These are phyloP conservation scores for Amorpha juglandis DNA, from an alignment of 2,888 invertebrate species.

Conservation along the genomic window DNA sequence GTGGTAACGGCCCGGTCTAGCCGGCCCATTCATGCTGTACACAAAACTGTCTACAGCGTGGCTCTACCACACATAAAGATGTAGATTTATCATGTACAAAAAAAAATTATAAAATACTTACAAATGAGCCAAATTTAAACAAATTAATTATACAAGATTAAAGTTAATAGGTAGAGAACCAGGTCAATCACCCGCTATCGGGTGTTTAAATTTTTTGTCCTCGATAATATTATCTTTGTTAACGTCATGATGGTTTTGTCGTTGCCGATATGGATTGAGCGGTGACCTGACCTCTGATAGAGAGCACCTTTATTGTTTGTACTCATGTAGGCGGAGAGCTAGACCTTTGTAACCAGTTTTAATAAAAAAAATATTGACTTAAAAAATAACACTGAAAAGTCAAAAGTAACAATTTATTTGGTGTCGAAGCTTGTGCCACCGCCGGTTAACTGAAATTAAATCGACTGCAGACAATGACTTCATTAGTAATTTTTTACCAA, in stretches of 20 bases:
- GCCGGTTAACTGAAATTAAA: too few species aligned
- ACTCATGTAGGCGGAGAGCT: slow-evolving; percentile 20
- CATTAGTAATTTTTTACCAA: too few species aligned
- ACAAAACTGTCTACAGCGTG: too few species aligned
- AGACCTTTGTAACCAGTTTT: background rate
- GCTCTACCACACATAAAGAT: too few species aligned
- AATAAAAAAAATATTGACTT: background rate
- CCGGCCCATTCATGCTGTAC: too few species aligned
- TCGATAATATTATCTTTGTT: slow-evolving; percentile 29
- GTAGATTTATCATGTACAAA: too few species aligned
- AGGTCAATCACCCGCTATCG: slow-evolving; percentile 46
- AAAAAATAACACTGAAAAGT: too few species aligned
- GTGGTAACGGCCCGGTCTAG: too few species aligned
- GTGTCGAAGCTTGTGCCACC: too few species aligned
- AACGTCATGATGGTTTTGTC: slow-evolving; percentile 41
- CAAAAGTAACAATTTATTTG: too few species aligned
- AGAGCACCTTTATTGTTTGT: slow-evolving; percentile 49
- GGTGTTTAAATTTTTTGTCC: slow-evolving; percentile 22
- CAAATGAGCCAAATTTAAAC: background rate
- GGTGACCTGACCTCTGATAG: slow-evolving; percentile 45
- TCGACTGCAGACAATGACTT: too few species aligned
- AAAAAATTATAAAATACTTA: too few species aligned
- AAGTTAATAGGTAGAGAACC: slow-evolving; percentile 29
- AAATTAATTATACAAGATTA: background rate
- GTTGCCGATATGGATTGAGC: slow-evolving; percentile 29